Percentiles rank a stretch among this genome's conserved stretches.
Evolutionary conservation across 2,113 vertebrate genomes (phyloP).

Genomic region (Eudyptes chrysolophus): DNA sequence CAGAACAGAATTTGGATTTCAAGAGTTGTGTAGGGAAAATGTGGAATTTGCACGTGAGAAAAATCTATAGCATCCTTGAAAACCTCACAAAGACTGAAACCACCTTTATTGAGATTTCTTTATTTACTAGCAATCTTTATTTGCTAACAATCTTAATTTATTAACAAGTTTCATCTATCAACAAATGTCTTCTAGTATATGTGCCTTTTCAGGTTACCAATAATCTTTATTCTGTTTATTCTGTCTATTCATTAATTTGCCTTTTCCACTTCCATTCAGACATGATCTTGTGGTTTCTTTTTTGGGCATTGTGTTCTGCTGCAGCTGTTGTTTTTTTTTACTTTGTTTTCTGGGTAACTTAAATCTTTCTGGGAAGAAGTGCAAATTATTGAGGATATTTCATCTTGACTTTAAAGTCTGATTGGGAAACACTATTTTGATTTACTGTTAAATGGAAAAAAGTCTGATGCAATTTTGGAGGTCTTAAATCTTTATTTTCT

Average conservation of each 20-base stretch:
- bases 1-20: not conserved
- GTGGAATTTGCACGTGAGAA: not conserved
- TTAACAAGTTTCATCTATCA: not conserved
- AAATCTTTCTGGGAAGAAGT: slow-evolving; percentile 8
- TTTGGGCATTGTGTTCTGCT: not conserved
- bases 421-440: slow-evolving; percentile 51
- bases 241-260: not conserved
- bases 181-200: not conserved
- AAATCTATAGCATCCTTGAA: not conserved
- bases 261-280: not conserved
- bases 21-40: not conserved
- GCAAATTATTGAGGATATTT: slow-evolving; percentile 14
- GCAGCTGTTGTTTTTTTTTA: not conserved
- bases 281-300: not conserved
- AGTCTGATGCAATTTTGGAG: slow-evolving; percentile 48
- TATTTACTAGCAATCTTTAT: not conserved
- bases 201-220: not conserved
- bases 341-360: not conserved
- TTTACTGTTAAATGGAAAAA: slow-evolving; percentile 36
- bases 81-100: not conserved
- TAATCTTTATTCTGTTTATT: not conserved
- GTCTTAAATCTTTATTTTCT: slow-evolving; percentile 54
- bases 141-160: not conserved
- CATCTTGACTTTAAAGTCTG: slow-evolving; percentile 31
- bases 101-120: not conserved